Base-by-base conservation (phyloP, 2,888 invertebrate species). In the Lampropteryx suffumata region DNA sequence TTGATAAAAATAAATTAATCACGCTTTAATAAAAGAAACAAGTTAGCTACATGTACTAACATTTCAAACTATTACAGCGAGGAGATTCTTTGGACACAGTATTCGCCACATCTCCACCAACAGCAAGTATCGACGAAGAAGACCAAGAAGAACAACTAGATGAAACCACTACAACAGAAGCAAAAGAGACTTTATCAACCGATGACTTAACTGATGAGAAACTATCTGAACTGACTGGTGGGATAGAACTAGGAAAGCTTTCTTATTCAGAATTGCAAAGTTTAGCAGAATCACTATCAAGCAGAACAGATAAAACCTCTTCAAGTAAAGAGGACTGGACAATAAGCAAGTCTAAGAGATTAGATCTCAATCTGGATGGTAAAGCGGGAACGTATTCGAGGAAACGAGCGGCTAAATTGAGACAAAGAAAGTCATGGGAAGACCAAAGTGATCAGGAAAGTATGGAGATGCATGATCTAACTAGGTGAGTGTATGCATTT, bases 381-480 rank as follows among this genome's bases (percentile, higher is more conserved):
- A 88, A 89, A 70, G 89, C 90, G 11, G 90, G 89, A 3, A 90
- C 90, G 0, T 91, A 91, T 83, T 90, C 87, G 76, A 82, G 85
- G 46, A 88, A 85, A 58, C 73, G 87, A 24, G 90, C 89, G 1
- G 87, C 84, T 1, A 90, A 87, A 55, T 62, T 91, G 21, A 85
- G 83, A 48, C 92, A 92, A 53, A 86, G 91, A 28, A 90, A 92
- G 57, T 94, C 94, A 3, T 95, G 94, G 94, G 94, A 95, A 58
- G 94, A 94, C 56, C 93, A 93, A 55, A 93, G 93, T 50, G 93
- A 94, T 62, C 93, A 93, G 59, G 95, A 95, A 64, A 92, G 92
- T 11, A 87, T 94, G 69, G 94, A 94, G 65, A 84, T 94, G 66
- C 92, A 93, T 62, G 94, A 94, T 60, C 79, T 94, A 13, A 93